These are phyloP conservation scores for Dynastes tityus DNA, from an alignment of 2,888 invertebrate genomes.

Conservation along the genomic window DNA sequence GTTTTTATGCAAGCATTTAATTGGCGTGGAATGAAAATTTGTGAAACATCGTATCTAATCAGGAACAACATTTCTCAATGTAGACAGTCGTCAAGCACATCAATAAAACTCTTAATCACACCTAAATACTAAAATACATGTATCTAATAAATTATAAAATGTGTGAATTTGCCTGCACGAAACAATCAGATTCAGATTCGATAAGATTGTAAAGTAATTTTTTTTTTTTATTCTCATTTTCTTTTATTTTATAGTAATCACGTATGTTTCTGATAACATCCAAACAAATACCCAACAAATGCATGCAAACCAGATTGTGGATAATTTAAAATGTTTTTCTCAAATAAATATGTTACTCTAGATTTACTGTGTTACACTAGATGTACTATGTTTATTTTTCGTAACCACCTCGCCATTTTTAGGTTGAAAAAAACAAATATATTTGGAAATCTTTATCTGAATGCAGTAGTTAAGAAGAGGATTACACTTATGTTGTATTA, in stretches of 20 bases:
- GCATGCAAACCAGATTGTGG: slow-evolving; percentile 2
- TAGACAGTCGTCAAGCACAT: too few relatives aligned
- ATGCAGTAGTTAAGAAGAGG: slow-evolving; percentile 12
- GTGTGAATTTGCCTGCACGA: background rate
- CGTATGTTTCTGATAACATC: slow-evolving; percentile 21
- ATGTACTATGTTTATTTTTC: slow-evolving; percentile 41
- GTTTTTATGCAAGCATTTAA: too few relatives aligned
- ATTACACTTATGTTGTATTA: too few relatives aligned
- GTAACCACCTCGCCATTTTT: slow-evolving; percentile 22
- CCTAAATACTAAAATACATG: too few relatives aligned
- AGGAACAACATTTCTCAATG: too few relatives aligned
- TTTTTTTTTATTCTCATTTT: background rate
- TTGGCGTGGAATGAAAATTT: too few relatives aligned
- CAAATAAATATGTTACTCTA: slow-evolving; percentile 32
- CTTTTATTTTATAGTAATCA: background rate
- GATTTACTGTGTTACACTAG: slow-evolving; percentile 34
- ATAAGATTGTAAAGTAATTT: slow-evolving; percentile 12
- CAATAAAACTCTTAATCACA: too few relatives aligned
- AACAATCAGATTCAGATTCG: background rate
- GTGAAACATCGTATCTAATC: too few relatives aligned
- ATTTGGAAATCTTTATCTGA: slow-evolving; percentile 18
- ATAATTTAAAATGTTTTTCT: slow-evolving; percentile 34
- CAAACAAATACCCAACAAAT: slow-evolving; percentile 7
- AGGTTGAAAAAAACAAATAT: slow-evolving; percentile 16
- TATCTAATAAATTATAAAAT: too few relatives aligned